Conservation (phyloP, 2,797 vertebrate genomes). For the Sebastes paucispinis region DNA sequence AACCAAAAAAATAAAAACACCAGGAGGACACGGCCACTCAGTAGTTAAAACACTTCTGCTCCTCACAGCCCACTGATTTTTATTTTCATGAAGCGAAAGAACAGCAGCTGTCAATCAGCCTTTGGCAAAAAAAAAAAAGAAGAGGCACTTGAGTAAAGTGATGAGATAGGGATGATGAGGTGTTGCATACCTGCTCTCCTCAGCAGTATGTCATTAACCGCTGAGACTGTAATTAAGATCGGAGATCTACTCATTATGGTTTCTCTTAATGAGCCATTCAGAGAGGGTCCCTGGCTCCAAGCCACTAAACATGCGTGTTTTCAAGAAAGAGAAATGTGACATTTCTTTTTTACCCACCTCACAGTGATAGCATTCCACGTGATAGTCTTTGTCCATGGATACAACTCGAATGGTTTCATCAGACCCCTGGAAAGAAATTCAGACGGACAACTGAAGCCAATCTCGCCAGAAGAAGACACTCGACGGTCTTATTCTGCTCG, state of each 20-base stretch:
- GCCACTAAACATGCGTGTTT: slow-evolving; percentile 1
- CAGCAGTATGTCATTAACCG: slow-evolving; percentile 49
- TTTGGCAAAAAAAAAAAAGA: slow-evolving; percentile 9
- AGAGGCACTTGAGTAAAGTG: slow-evolving; percentile 34
- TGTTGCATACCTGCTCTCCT: slow-evolving; percentile 40
- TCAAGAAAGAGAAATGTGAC: background rate
- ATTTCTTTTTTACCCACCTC: slow-evolving; percentile 83
- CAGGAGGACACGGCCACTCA: background rate
- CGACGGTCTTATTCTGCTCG: background rate
- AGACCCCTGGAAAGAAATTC: slow-evolving; percentile 85
- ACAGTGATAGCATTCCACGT: slow-evolving; percentile 95
- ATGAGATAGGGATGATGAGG: slow-evolving; percentile 50
- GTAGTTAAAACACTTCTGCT: slow-evolving; percentile 16
- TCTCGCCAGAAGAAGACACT: background rate
- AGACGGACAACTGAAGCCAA: slow-evolving; percentile 22
- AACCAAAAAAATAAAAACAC: background rate
- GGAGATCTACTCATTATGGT: slow-evolving; percentile 41
- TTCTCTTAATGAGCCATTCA: slow-evolving; percentile 57
- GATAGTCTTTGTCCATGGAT: slow-evolving; percentile 97
- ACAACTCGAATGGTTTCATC: slow-evolving; percentile 97
- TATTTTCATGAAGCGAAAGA: slow-evolving; percentile 22
- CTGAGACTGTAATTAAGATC: slow-evolving; percentile 62
- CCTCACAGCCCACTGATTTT: slow-evolving; percentile 31
- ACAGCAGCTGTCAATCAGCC: slow-evolving; percentile 52
- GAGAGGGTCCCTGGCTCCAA: slow-evolving; percentile 11